Evolutionary conservation across 2,888 invertebrate genomes (phyloP).

Genomic region (Catocala fraxini): DNA sequence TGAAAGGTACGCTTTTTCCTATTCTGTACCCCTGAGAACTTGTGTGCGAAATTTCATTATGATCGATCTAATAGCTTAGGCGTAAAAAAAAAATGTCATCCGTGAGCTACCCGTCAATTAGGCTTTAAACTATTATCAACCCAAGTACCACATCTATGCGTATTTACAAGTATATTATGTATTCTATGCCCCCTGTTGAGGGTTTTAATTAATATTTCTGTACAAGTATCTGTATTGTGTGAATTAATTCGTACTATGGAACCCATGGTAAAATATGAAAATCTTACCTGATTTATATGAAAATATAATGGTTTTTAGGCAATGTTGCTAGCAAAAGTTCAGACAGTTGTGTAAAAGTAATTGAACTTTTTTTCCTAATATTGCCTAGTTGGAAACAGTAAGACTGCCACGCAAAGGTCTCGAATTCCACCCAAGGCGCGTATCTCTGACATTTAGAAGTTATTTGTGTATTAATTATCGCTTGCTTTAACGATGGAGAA

Average conservation of each 20-base stretch:
- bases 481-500: too few relatives aligned
- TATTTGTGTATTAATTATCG: too few relatives aligned
- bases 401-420: too few relatives aligned
- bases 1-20: too few relatives aligned
- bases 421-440: too few relatives aligned
- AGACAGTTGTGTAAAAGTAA: not conserved
- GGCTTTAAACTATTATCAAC: not conserved
- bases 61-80: too few relatives aligned
- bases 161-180: not conserved
- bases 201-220: slow-evolving; percentile 68
- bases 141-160: not conserved
- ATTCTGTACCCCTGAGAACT: too few relatives aligned
- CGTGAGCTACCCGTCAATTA: not conserved
- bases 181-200: slow-evolving; percentile 32
- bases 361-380: not conserved
- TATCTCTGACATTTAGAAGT: too few relatives aligned
- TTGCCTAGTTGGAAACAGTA: not conserved
- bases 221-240: slow-evolving; percentile 51
- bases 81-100: not conserved
- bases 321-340: not conserved
- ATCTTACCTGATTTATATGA: slow-evolving; percentile 42
- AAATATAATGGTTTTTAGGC: slow-evolving; percentile 16
- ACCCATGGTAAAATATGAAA: slow-evolving; percentile 58
- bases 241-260: slow-evolving; percentile 61
- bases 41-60: too few relatives aligned